phyloP scores from a whole-genome alignment of 2,113 vertebrate species.

The Polypterus senegalus region DNA sequence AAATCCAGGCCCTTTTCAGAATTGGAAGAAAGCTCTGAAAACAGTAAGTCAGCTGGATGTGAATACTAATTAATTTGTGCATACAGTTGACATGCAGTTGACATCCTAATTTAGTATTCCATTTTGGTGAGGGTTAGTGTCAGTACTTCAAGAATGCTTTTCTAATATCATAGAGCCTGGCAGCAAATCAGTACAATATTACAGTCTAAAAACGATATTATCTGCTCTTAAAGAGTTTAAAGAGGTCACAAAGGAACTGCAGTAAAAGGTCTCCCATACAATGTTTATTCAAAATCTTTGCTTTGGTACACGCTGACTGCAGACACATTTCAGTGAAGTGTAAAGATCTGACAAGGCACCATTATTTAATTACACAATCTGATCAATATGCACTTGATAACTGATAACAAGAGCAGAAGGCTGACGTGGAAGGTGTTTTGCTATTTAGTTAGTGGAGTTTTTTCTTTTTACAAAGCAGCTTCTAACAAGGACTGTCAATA shows the following conservation, averaged over 20 bases:
- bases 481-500: too few relatives aligned
- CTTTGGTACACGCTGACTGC: not conserved
- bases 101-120: conserved; percentile 22
- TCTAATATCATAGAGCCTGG: conserved; percentile 39
- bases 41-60: too few relatives aligned
- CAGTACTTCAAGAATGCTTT: conserved; percentile 45
- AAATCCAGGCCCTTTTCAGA: too few relatives aligned
- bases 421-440: conserved; percentile 17
- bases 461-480: conserved; percentile 12
- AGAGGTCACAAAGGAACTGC: conserved; percentile 26
- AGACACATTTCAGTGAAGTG: conserved; percentile 20
- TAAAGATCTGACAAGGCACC: conserved; percentile 85
- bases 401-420: conserved; percentile 70
- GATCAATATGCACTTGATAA: conserved; percentile 91
- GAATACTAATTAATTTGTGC: not conserved
- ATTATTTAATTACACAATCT: conserved; percentile 76
- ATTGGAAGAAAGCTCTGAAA: too few relatives aligned
- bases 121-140: conserved; percentile 47
- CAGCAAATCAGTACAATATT: conserved; percentile 50
- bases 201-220: conserved; percentile 39
- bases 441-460: conserved; percentile 27
- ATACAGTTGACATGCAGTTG: conserved; percentile 22
- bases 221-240: conserved; percentile 42
- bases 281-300: conserved; percentile 29
- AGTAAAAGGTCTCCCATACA: conserved; percentile 25